Conservation (phyloP, 2,113 vertebrate genomes). For the Cephalopholis sonnerati region DNA sequence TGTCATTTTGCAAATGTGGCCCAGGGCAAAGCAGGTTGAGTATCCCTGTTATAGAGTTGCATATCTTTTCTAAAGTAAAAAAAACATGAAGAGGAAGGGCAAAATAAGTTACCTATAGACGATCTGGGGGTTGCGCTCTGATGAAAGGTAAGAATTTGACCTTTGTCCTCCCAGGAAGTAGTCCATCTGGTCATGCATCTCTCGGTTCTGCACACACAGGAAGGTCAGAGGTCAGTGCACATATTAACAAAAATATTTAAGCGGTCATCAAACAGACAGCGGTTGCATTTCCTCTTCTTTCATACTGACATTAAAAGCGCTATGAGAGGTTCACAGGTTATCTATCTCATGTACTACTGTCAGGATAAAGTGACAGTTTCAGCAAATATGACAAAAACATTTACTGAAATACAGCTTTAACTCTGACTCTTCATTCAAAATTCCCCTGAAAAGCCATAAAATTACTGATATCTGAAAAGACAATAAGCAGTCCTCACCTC, state of each 20-base stretch:
- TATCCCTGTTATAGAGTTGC: neutral
- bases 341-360: too few relatives aligned
- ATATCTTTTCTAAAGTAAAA: neutral
- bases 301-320: too few relatives aligned
- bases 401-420: too few relatives aligned
- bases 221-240: slow-evolving; percentile 20
- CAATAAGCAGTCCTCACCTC: slow-evolving; percentile 84
- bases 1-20: too few relatives aligned
- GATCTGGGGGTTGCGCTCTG: slow-evolving; percentile 85
- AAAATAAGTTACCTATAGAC: slow-evolving; percentile 86
- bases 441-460: slow-evolving; percentile 11
- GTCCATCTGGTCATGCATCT: slow-evolving; percentile 94
- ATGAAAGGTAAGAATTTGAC: slow-evolving; percentile 80
- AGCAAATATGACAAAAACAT: too few relatives aligned
- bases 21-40: too few relatives aligned
- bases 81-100: neutral
- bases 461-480: neutral
- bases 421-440: neutral
- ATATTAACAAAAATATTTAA: neutral
- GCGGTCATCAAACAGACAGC: neutral
- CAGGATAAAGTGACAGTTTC: too few relatives aligned
- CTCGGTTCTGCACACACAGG: slow-evolving; percentile 87
- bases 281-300: neutral
- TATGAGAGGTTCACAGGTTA: too few relatives aligned
- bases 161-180: slow-evolving; percentile 89